Evolutionary conservation across 2,797 vertebrate species (phyloP).

Genomic region (Alosa sapidissima): DNA sequence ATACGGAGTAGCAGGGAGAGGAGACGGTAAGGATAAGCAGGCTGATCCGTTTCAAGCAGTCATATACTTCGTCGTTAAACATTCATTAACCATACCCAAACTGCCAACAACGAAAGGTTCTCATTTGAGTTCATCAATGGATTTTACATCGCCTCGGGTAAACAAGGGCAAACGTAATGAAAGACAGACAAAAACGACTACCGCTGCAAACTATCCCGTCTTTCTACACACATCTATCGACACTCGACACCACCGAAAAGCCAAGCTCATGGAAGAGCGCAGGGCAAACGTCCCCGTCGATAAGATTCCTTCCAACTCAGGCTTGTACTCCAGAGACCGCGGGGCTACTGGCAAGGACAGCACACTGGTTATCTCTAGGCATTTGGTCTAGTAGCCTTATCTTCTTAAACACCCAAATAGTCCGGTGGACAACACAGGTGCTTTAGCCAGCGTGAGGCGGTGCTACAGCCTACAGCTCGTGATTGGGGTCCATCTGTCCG

Average conservation of each 20-base stretch:
- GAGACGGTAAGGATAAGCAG: background rate
- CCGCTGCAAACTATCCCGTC: background rate
- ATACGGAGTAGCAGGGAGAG: conserved; percentile 28
- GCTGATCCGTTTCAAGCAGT: conserved; percentile 30
- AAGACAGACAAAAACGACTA: background rate
- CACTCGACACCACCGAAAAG: conserved; percentile 14
- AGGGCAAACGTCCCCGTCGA: conserved; percentile 30
- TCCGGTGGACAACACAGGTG: background rate
- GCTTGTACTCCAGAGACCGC: conserved; percentile 32
- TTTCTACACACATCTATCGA: background rate
- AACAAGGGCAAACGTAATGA: conserved; percentile 1
- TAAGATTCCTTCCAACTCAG: conserved; percentile 48
- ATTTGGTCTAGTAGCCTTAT: conserved; percentile 1
- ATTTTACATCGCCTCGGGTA: background rate
- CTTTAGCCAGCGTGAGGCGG: background rate
- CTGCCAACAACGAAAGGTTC: background rate
- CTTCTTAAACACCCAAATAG: background rate
- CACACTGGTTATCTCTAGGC: background rate
- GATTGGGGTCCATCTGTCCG: conserved; percentile 15
- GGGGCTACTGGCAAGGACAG: conserved; percentile 31
- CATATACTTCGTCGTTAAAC: conserved; percentile 32
- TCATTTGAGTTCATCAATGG: conserved; percentile 28
- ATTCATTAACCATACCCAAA: conserved; percentile 35
- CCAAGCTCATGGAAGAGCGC: conserved; percentile 1
- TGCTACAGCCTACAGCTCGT: conserved; percentile 6